Evolutionary conservation across 2,888 invertebrate genomes (phyloP), one percentile per base, ranked within the genome.

Genomic region (Perdita meconis): DNA sequence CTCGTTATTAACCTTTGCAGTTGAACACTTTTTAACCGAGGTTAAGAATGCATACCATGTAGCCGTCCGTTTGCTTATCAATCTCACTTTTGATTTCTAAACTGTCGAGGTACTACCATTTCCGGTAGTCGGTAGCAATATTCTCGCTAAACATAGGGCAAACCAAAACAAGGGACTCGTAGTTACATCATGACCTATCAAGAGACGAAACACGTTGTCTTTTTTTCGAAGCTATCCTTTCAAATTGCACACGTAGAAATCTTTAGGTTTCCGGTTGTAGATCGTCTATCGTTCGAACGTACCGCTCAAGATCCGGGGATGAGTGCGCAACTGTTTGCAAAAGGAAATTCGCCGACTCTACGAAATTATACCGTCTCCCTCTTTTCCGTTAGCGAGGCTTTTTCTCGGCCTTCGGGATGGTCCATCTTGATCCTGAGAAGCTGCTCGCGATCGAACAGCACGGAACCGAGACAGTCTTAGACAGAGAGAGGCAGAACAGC

Each of bases 401-500:
- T 74, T 64, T 60, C 72, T 72, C 56, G 24, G 26, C 13, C 36
- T 47, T 42, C 26, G 42, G 26, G 65, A 55, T 63, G 71, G 79
- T 65, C 72, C 68, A 60, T 42, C 79, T 79, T 68, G 77, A 80
- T 78, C 79, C 69, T 69, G 53, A n/a, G n/a, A 42, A 50, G 50
- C 56, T 26, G 24, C 36, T 57, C 65, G 30, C 65, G 40, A 55
- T 44, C 50, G 71, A 71, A 65, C 59, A 36, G 60, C 73, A 72
- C 78, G 70, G 75, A 76, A 76, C 61, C 63, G 72, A 19, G 10
- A 66, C 66, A 53, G 75, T 83, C 78, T 82, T 84, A 73, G 73
- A 72, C 75, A 72, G 70, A 30, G 75, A 78, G 72, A 82, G 84
- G n/a, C n/a, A n/a, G n/a, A n/a, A n/a, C 81, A 84, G 85, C 89